Base-by-base conservation (phyloP, 2,797 vertebrate genomes). In the Benthosema pterotum region DNA sequence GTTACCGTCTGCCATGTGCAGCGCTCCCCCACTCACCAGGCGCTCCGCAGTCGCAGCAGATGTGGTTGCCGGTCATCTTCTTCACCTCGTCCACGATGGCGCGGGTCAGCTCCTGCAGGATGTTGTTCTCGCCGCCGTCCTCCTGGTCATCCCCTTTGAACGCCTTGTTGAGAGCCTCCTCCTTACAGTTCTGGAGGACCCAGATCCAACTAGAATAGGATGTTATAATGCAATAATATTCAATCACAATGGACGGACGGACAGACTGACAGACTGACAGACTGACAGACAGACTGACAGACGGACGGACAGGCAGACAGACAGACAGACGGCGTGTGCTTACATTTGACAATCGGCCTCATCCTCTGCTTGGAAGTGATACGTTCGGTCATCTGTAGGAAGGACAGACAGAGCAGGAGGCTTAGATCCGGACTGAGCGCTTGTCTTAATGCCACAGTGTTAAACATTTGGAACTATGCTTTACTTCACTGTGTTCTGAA, bases 341-440 rank as follows among this genome's bases (percentile, higher is more conserved):
- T 72, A 99, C 97, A 96, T 90, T 71, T 97, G 96, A 87, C 96
- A 99, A 47, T 99, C 96, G 1, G 91, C 90, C 70, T 99, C 97
- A 0, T 99, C 97, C 54, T 99, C 97, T 0, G 94, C 89, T 82
- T 98, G 96, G 77, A 99, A 99, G 90, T 98, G 96, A 75, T 99
- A 99, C 0, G 96, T 99, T 66, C 97, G 90, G 92, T 98, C 95
- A 2, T 98, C 97, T 99, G 89, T 11, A 60, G 0, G 12, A 50
- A 32, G 3, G 42, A 38, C 60, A 15, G 5, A 25, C 54, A 52
- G 16, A 69, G 42, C 19, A 47, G 16, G 9, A 54, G 42, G 57
- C 32, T 38, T 38, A 38, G 6, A 9, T 8, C 7, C 28, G 8
- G 28, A 32, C 8, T 32, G 28, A 4, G 28, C 28, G 8, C n/a